Base-by-base conservation (phyloP, 2,113 vertebrate species). In the Stercorarius parasiticus region DNA sequence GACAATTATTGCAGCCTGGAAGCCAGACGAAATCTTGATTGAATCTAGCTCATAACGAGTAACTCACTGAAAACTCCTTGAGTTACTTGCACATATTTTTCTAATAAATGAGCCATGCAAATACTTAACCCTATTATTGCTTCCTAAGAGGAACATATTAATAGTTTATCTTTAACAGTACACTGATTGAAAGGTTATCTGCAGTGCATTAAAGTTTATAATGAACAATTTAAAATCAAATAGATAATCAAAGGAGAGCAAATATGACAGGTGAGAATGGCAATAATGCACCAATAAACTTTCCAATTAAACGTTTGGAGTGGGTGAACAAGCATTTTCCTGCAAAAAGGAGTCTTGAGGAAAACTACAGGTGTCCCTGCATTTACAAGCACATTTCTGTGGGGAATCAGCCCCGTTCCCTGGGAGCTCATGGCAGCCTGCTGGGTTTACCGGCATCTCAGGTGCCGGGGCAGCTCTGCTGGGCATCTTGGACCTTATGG, bases 81-180 rank as follows among this genome's bases (percentile, higher is more conserved):
- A 95, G 62, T 97, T 96, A 95, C 95, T 97, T 92, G 70, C 73
- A 96, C 93, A 95, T 29, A 53, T 96, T 97, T 97, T 97, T 97
- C 94, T 93, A 91, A 97, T 94, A 95, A 96, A 91, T 91, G 71
- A 94, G 38, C 78, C 84, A 40, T 70, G 78, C 74, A 95, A 94
- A 94, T 74, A 29, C 82, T 97, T 97, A 95, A 94, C 89, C 84
- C 91, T 96, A 26, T 78, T 95, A 86, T 67, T 88, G 45, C 93
- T 85, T 88, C 53, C 83, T 87, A 73, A 88, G 40, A 82, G 43
- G 56, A 93, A 55, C 14, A 15, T 43, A 61, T 66, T 86, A 77
- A 73, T 80, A 80, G 84, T 66, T 97, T 83, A 81, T 69, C 82
- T 93, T 78, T 13, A 90, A 43, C 19, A 71, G 36, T 59, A 34